Base-by-base conservation (phyloP, 1,140 invertebrate genomes). In the Galleria mellonella region DNA sequence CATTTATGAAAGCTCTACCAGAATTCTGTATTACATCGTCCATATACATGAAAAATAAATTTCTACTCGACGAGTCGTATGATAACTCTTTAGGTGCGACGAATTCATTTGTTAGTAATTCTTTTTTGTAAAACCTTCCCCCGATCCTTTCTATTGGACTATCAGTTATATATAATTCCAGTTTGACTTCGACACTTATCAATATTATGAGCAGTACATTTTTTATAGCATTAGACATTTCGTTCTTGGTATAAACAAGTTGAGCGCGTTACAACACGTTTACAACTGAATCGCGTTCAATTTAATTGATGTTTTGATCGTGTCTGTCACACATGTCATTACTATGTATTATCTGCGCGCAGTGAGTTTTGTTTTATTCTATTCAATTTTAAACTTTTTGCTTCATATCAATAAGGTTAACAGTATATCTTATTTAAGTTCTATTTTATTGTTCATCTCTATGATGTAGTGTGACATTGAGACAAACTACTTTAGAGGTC, bases 41-140 rank as follows among this genome's bases (percentile, higher is more conserved):
- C 81, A 84, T 84, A 54, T 81, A 77, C 72, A 81, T 79, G 47
- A 84, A 84, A 37, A 61, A 84, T 9, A 84, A 49, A 32, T 76
- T 79, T 62, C 76, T 65, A 14, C 59, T 77, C 6, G 67, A 54
- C 0, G 78, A 81, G 43, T 84, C 81, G 48, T 84, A 84, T 0
- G 68, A 65, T 23, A 84, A 33, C 39, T 84, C 81, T 41, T 75
- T 84, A 0, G 68, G 68, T 2, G 65, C 60, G 15, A 57, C 43
- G 27, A 53, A 84, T 30, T 65, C 9, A 23, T 77, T 45, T 1
- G 78, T 77, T 1, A 84, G 13, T 6, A 83, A 39, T 43, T 74
- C 66, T 39, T 73, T 67, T 38, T 74, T 82, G 47, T 85, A 85
- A 1, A 76, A 41, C 40, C 70, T 67, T 1, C 45, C 53, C 7